Evolutionary conservation across 2,888 invertebrate species (phyloP).

Genomic region (Lasioglossum zephyrum): DNA sequence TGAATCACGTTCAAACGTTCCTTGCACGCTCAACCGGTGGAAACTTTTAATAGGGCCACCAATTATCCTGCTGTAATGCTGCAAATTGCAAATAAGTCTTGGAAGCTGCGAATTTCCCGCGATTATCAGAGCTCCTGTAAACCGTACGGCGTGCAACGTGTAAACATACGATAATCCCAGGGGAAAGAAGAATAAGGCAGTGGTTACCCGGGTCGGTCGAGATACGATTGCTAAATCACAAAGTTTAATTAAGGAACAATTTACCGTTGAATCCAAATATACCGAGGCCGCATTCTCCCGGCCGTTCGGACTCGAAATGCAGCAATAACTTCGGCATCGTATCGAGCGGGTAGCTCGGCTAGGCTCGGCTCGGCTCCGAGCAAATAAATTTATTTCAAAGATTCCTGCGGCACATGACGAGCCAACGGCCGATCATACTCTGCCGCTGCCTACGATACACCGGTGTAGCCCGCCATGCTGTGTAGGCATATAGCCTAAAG

Average conservation of each 20-base stretch:
- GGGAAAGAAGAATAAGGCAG: background rate
- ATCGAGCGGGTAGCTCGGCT: slow-evolving; percentile 21
- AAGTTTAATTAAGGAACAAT: slow-evolving; percentile 22
- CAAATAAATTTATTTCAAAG: slow-evolving; percentile 59
- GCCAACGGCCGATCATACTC: slow-evolving; percentile 50
- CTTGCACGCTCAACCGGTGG: background rate
- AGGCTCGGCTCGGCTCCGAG: background rate
- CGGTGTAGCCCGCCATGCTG: slow-evolving; percentile 38
- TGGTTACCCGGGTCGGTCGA: background rate
- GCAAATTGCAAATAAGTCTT: background rate
- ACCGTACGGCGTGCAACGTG: background rate
- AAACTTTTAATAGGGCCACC: background rate
- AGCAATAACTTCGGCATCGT: slow-evolving; percentile 25
- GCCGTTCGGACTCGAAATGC: background rate
- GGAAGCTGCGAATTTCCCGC: background rate
- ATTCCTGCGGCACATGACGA: slow-evolving; percentile 61
- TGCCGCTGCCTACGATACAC: slow-evolving; percentile 38
- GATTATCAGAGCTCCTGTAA: background rate
- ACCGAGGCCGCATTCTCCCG: slow-evolving; percentile 2
- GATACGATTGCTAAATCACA: background rate
- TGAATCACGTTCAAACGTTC: background rate
- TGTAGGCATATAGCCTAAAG: slow-evolving; percentile 68
- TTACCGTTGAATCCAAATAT: background rate
- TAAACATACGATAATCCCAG: background rate
- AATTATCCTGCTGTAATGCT: slow-evolving; percentile 1